A percentile compares a stretch with the other conserved stretches of the same genome.
Evolutionary conservation across 2,888 invertebrate genomes (phyloP).

Genomic region (Dryomyza anilis): DNA sequence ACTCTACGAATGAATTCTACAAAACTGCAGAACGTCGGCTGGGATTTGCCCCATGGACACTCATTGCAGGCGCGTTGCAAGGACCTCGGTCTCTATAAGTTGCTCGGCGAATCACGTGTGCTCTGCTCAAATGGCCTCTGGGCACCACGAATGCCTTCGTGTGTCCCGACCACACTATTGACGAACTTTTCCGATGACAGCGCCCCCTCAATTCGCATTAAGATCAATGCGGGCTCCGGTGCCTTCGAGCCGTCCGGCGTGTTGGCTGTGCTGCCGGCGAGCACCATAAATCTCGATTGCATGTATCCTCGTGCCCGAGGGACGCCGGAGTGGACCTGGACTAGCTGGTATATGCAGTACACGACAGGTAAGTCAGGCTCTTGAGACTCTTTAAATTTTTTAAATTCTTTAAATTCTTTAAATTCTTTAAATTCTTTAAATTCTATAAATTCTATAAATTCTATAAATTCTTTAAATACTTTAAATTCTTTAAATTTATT

Average conservation of each 20-base stretch:
- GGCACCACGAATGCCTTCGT: slow-evolving; percentile 77
- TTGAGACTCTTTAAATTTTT: too few species aligned
- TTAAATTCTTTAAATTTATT: too few species aligned
- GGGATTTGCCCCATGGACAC: slow-evolving; percentile 78
- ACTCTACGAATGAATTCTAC: too few species aligned
- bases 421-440: too few species aligned
- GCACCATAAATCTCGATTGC: slow-evolving; percentile 80
- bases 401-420: too few species aligned
- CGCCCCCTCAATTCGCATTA: slow-evolving; percentile 80
- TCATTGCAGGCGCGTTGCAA: slow-evolving; percentile 77
- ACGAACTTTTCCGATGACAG: slow-evolving; percentile 88
- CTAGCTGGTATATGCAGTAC: slow-evolving; percentile 78
- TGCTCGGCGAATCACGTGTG: slow-evolving; percentile 77
- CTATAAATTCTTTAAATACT: too few species aligned
- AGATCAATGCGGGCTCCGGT: slow-evolving; percentile 78
- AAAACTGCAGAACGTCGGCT: slow-evolving; percentile 68
- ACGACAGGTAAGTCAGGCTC: slow-evolving; percentile 67
- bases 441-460: too few species aligned
- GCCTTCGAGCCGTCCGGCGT: slow-evolving; percentile 80
- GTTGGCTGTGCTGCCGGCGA: slow-evolving; percentile 78
- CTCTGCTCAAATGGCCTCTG: slow-evolving; percentile 83
- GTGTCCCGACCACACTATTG: slow-evolving; percentile 83
- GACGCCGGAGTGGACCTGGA: slow-evolving; percentile 89
- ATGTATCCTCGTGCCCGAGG: slow-evolving; percentile 76
- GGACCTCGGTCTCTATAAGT: slow-evolving; percentile 82